These are phyloP conservation scores for Diplolepis rosae DNA, from an alignment of 2,888 invertebrate genomes.

Conservation along the genomic window DNA sequence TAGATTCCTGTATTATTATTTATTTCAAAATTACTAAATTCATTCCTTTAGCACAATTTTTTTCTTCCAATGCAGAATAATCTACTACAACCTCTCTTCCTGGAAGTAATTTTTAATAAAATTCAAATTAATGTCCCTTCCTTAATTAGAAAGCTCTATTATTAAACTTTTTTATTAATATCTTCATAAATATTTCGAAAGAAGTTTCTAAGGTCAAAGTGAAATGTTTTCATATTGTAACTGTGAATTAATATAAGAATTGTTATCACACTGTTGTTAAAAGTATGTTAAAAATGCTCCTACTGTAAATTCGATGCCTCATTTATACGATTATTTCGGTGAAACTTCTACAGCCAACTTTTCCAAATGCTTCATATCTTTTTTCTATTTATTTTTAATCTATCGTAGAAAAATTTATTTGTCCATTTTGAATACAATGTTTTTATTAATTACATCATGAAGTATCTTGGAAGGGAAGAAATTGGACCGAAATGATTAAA, in stretches of 20 bases:
- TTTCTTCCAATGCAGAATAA: background rate
- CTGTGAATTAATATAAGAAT: constrained; percentile 48
- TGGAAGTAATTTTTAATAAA: background rate
- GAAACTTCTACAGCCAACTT: constrained; percentile 53
- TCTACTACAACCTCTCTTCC: background rate
- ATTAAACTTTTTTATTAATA: background rate
- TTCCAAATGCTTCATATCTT: constrained; percentile 39
- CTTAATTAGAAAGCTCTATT: background rate
- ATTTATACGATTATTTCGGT: constrained; percentile 40
- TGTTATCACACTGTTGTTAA: constrained; percentile 57
- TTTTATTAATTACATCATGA: background rate
- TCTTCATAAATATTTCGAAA: background rate
- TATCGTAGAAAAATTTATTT: too few species aligned
- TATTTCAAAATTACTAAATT: background rate
- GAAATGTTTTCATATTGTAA: constrained; percentile 49
- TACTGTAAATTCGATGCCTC: constrained; percentile 47
- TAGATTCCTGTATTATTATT: background rate
- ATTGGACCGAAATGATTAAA: constrained; percentile 7
- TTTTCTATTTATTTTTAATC: background rate
- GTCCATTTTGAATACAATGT: background rate
- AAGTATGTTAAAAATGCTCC: constrained; percentile 49
- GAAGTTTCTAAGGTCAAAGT: constrained; percentile 40
- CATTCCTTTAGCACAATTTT: background rate
- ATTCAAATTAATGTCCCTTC: background rate
- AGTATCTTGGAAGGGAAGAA: constrained; percentile 2